Conservation (phyloP, 2,888 invertebrate species). For the Auanema sp. region DNA sequence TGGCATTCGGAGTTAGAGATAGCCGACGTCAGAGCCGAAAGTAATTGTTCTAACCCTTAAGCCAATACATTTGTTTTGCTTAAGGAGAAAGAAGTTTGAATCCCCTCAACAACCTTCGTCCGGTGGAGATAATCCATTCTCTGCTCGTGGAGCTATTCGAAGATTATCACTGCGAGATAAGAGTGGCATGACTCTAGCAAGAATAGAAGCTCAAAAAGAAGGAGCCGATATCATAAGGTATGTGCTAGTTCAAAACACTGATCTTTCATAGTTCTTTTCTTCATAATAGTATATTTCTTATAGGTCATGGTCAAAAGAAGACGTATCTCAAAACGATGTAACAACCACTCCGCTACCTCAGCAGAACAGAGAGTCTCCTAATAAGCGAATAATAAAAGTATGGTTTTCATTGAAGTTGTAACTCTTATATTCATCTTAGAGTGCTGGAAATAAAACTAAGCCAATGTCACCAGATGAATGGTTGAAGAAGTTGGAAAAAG, state of each 20-base stretch:
- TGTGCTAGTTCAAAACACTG: too few species aligned
- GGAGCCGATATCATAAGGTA: constrained; percentile 50
- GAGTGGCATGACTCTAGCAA: constrained; percentile 58
- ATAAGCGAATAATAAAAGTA: constrained; percentile 40
- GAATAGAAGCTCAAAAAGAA: constrained; percentile 62
- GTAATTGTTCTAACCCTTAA: constrained; percentile 24
- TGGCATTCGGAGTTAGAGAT: constrained; percentile 61
- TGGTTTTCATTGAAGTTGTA: background rate
- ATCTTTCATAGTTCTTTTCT: background rate
- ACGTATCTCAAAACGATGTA: constrained; percentile 33
- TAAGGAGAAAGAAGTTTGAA: constrained; percentile 63
- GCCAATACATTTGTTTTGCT: background rate
- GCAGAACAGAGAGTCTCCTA: constrained; percentile 31
- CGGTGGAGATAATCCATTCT: constrained; percentile 57
- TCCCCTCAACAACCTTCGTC: constrained; percentile 57
- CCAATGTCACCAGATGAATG: constrained; percentile 62
- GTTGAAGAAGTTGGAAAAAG: constrained; percentile 57
- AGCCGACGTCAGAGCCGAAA: constrained; percentile 56
- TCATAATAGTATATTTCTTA: background rate
- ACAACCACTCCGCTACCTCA: constrained; percentile 12
- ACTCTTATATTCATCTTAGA: background rate
- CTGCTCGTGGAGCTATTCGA: constrained; percentile 62
- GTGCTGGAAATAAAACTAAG: constrained; percentile 43
- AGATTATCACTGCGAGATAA: constrained; percentile 62
- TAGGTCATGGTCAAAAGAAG: constrained; percentile 46